Percentiles rank a stretch among this genome's conserved stretches.
Evolutionary conservation across 2,113 vertebrate genomes (phyloP).

Genomic region (Hyperopisus bebe): DNA sequence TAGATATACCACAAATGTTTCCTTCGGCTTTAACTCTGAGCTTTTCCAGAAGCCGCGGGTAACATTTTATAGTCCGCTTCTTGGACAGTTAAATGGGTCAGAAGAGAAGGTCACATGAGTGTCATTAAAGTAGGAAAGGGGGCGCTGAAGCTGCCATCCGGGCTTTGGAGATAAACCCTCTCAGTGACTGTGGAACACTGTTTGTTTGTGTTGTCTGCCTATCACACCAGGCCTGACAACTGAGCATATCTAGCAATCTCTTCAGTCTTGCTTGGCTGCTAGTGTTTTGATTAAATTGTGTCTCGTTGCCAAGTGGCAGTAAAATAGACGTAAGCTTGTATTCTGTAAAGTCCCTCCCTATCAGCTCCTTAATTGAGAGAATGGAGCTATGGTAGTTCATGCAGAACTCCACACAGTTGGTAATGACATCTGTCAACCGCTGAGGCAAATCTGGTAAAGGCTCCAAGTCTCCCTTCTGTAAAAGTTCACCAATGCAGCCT

Average conservation of each 20-base stretch:
- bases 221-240: conserved; percentile 8
- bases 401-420: conserved; percentile 17
- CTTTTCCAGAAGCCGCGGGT: conserved; percentile 43
- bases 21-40: conserved; percentile 57
- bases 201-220: conserved; percentile 24
- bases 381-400: conserved; percentile 15
- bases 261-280: conserved; percentile 18
- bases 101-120: background rate
- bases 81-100: conserved; percentile 28
- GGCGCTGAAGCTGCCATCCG: conserved; percentile 33
- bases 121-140: conserved; percentile 27
- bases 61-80: conserved; percentile 35
- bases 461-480: background rate
- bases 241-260: background rate
- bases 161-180: conserved; percentile 29
- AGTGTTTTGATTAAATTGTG: conserved; percentile 18
- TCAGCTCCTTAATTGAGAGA: conserved; percentile 22
- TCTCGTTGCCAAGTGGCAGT: conserved; percentile 18
- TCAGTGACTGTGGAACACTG: conserved; percentile 3
- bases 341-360: background rate
- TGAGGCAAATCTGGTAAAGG: conserved; percentile 22
- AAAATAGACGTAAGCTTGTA: conserved; percentile 16
- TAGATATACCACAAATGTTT: conserved; percentile 58
- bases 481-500: conserved; percentile 12
- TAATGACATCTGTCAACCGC: conserved; percentile 22